Percentiles rank a stretch among this genome's conserved stretches.
These are phyloP conservation scores for Uloborus diversus DNA, from an alignment of 1,140 invertebrate genomes.

Conservation along the genomic window DNA sequence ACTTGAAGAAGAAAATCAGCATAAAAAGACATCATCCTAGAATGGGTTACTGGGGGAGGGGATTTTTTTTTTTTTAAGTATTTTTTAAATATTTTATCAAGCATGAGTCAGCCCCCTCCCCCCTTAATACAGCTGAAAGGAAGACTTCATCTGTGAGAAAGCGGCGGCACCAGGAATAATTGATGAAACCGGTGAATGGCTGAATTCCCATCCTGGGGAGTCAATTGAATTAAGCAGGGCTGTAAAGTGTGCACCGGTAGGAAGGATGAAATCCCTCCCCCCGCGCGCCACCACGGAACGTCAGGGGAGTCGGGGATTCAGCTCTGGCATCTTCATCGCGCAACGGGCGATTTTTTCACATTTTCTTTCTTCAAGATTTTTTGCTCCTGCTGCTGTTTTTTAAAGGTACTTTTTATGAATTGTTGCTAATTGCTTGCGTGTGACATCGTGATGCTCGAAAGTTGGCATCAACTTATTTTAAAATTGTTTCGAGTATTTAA, in stretches of 20 bases:
- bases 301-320: not conserved
- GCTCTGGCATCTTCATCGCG: not conserved
- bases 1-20: conserved; percentile 15
- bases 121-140: conserved; percentile 52
- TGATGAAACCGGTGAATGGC: conserved; percentile 55
- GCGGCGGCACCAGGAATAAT: conserved; percentile 47
- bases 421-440: too few species aligned
- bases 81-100: conserved; percentile 44
- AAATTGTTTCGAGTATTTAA: too few species aligned
- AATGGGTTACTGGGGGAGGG: not conserved
- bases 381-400: too few species aligned
- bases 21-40: conserved; percentile 30
- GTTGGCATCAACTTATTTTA: too few species aligned
- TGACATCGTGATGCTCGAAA: too few species aligned
- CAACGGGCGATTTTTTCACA: not conserved
- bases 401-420: too few species aligned
- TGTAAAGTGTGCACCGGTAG: conserved; percentile 47
- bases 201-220: conserved; percentile 54
- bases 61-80: conserved; percentile 6
- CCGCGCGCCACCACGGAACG: not conserved
- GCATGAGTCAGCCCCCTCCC: conserved; percentile 44
- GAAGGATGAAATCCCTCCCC: conserved; percentile 7
- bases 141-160: conserved; percentile 50
- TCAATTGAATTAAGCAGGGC: conserved; percentile 54
- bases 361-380: too few species aligned